Percentiles rank a stretch among this genome's conserved stretches.
phyloP scores from a whole-genome alignment of 2,113 vertebrate genomes.

The Hipposideros armiger region DNA sequence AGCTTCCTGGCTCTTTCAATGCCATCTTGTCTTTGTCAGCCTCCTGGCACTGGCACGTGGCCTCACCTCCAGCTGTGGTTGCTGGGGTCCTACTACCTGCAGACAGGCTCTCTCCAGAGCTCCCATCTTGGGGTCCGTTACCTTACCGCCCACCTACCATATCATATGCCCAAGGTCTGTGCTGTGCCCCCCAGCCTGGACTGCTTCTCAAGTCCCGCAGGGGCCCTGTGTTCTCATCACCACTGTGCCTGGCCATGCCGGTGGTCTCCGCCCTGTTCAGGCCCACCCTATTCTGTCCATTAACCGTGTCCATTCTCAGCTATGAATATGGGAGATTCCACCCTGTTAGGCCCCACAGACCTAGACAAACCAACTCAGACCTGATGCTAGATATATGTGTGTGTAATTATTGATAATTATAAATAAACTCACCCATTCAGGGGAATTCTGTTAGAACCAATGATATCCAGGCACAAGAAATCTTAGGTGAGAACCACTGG shows the following conservation, averaged over 20 bases:
- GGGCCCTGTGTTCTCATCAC: accelerated
- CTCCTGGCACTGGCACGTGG: background rate
- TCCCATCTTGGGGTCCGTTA: background rate
- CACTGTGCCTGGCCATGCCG: accelerated
- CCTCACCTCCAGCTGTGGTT: background rate
- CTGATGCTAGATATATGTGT: background rate
- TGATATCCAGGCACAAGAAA: background rate
- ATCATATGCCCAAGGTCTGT: accelerated
- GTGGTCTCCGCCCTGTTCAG: background rate
- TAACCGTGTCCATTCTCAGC: background rate
- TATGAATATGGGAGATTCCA: no score
- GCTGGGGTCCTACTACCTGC: no score
- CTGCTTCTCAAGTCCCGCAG: background rate
- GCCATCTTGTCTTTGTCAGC: background rate
- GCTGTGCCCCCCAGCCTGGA: no score
- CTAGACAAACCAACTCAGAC: background rate
- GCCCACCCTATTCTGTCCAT: background rate
- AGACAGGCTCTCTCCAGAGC: background rate
- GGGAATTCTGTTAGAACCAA: background rate
- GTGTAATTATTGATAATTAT: background rate
- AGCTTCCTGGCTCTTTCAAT: background rate
- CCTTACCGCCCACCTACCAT: no score
- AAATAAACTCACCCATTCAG: background rate
- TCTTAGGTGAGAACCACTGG: background rate
- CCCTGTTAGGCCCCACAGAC: background rate